phyloP scores from a whole-genome alignment of 2,888 invertebrate species.

The Phengaris alcon region DNA sequence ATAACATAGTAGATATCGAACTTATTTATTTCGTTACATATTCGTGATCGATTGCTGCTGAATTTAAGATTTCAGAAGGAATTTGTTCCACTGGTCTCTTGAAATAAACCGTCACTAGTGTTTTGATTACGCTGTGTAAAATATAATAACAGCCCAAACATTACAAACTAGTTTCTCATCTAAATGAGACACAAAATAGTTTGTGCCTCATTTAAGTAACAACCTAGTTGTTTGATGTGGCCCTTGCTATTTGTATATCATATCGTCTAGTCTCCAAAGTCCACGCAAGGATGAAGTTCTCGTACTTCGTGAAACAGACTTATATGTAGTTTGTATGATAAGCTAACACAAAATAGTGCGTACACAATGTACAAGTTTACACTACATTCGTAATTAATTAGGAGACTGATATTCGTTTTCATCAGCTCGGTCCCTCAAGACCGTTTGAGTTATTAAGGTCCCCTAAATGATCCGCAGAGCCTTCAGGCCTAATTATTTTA shows the following conservation, averaged over 20 bases:
- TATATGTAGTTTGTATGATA: conserved; percentile 1
- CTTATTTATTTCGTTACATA: too few relatives aligned
- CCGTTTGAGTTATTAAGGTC: not conserved
- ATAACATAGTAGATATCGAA: not conserved
- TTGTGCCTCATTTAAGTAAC: not conserved
- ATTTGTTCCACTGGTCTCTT: too few relatives aligned
- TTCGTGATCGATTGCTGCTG: too few relatives aligned
- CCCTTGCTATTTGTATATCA: not conserved
- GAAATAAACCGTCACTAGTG: too few relatives aligned
- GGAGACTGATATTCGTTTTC: not conserved
- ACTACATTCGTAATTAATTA: not conserved
- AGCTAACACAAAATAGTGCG: not conserved
- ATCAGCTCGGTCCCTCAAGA: not conserved
- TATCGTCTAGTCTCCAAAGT: not conserved
- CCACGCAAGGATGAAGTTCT: not conserved
- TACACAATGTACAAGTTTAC: not conserved
- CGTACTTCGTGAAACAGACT: not conserved
- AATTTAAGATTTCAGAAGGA: too few relatives aligned
- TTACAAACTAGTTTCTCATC: not conserved
- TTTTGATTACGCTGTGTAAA: too few relatives aligned
- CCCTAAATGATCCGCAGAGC: not conserved
- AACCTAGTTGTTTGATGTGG: conserved; percentile 20
- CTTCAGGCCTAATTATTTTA: not conserved
- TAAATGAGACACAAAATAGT: not conserved
- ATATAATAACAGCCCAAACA: not conserved